These are phyloP conservation scores for Chionis minor DNA, from an alignment of 2,113 vertebrate genomes.

Conservation along the genomic window DNA sequence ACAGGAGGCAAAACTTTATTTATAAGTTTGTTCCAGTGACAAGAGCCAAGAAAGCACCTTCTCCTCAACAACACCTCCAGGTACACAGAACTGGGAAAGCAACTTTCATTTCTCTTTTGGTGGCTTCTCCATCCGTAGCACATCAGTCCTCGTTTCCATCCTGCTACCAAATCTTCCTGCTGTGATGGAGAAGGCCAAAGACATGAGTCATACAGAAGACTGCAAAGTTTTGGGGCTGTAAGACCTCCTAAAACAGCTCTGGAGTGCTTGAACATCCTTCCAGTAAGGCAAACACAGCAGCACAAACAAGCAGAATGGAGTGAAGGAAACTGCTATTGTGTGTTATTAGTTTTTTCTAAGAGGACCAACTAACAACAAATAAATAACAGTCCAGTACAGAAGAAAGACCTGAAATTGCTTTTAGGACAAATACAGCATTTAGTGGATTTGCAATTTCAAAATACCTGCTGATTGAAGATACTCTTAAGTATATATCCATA, in stretches of 20 bases:
- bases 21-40: background rate
- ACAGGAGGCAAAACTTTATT: background rate
- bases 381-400: background rate
- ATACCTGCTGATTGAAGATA: background rate
- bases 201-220: rapidly evolving
- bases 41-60: background rate
- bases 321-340: background rate
- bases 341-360: background rate
- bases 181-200: background rate
- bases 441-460: background rate
- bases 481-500: background rate
- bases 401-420: background rate
- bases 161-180: background rate
- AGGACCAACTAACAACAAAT: background rate
- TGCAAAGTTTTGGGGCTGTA: background rate
- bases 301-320: background rate
- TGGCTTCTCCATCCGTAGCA: background rate
- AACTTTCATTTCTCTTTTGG: background rate
- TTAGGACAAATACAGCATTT: background rate
- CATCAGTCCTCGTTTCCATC: background rate
- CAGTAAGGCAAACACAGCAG: background rate
- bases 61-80: background rate
- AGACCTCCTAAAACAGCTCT: background rate
- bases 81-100: background rate
- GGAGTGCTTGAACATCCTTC: background rate